Evolutionary conservation across 2,797 vertebrate genomes (phyloP).

Genomic region (Amphiprion clarkii): DNA sequence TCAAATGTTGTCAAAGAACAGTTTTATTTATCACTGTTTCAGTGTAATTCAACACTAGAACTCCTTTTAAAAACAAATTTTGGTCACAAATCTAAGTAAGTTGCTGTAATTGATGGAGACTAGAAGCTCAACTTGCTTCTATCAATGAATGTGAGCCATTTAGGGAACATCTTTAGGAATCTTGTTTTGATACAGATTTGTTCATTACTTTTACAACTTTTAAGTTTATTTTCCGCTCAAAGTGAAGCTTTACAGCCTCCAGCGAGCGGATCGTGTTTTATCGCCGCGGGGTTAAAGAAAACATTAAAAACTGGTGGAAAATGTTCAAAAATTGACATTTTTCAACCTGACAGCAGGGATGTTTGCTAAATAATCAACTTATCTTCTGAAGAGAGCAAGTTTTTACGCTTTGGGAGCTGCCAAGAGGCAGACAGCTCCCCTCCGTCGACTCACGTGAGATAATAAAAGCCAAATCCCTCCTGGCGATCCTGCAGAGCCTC

Average conservation of each 20-base stretch:
- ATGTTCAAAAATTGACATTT: background rate
- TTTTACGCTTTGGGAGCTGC: slow-evolving; percentile 13
- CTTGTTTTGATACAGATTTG: no score
- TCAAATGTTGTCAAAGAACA: no score
- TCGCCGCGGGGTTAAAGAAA: background rate
- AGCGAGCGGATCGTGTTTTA: background rate
- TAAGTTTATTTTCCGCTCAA: background rate
- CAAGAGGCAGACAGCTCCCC: slow-evolving; percentile 30
- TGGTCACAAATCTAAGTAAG: no score
- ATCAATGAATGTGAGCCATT: no score
- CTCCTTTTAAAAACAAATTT: no score
- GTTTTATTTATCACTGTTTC: no score
- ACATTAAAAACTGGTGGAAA: background rate
- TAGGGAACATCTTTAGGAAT: no score
- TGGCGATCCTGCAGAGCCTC: slow-evolving; percentile 31
- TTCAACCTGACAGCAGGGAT: background rate
- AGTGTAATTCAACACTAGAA: no score
- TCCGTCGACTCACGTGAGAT: slow-evolving; percentile 48
- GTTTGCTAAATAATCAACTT: slow-evolving; percentile 15
- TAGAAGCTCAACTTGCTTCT: no score
- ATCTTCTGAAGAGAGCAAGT: background rate
- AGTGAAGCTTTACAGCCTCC: background rate
- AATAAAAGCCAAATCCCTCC: slow-evolving; percentile 57
- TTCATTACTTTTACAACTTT: no score
- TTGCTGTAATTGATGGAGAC: no score